Base-by-base conservation (phyloP, 2,113 vertebrate genomes). In the Morone saxatilis region DNA sequence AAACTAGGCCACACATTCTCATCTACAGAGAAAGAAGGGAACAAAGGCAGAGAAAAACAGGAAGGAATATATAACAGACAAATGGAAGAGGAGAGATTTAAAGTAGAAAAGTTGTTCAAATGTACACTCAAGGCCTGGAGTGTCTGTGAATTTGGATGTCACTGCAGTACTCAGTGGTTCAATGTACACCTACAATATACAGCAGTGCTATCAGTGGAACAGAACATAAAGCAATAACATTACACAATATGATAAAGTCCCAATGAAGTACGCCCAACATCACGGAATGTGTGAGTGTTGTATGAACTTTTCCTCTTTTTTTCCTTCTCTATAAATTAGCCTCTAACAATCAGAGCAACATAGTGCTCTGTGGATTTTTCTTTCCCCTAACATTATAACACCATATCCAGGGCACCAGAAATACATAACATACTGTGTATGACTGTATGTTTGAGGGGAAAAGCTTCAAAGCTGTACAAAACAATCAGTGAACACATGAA, bases 1-100 rank as follows among this genome's bases (percentile, higher is more conserved):
- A 76, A 83, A 83, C 61, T 61, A 68, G 87, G 91, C 66, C 85
- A 80, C 60, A 65, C 31, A 17, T n/a, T 79, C 16, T 54, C 69
- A 63, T 51, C 20, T 51, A 11, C 10, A 71, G 65, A 70, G 62
- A 77, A 38, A 62, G 40, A 60, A 17, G 13, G 12, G 20, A 61
- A 22, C 67, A 77, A 25, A 80, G 20, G 38, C 5, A 53, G 4
- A 13, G 53, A 54, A 31, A 72, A 61, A 31, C 14, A 38, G 22
- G 41, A 68, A 25, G 20, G 12, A 19, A 69, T 45, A 8, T 6
- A 25, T 45, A 41, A 53, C 9, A 25, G 36, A 47, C 40, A 20
- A 20, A n/a, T 4, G 25, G 36, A 75, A 45, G 14, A 20, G 6
- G 25, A 40, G 53, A n/a, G 2, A 43, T 19, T 48, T 2, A 51